Evolutionary conservation across 1,140 invertebrate genomes (phyloP), one percentile per base, ranked within the genome.

Genomic region (Stegodyphus dumicola): DNA sequence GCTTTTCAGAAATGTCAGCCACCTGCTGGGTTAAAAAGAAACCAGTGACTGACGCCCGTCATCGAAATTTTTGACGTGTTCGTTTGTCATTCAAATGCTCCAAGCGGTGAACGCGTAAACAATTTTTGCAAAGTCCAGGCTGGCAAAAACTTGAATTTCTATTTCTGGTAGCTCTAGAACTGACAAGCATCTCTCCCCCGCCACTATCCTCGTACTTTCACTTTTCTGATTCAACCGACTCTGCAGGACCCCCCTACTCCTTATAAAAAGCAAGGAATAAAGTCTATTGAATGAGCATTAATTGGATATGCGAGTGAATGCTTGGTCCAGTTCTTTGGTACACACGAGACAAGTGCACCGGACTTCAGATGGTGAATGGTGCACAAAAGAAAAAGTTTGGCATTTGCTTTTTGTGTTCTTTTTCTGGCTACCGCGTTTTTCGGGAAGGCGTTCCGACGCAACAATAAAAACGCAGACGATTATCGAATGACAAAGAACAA

Each of bases 381-480:
- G 10, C 7, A 18, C 52, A 52, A 56, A 75, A 53, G 73, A 33
- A 75, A 75, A 75, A 75, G 73, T 75, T 49, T 10, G 33, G 18
- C 69, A 49, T 71, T 49, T 71, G 10, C 7, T 11, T 71, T 71
- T 71, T 48, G 13, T 71, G 56, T 60, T 60, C 56, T 60, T 60
- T 11, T 11, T 15, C 56, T 60, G 56, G 56, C 53, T 75, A 10
- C n/a, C n/a, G 15, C 53, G 13, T 75, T 6, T 75, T 33, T 33
- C 6, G 73, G 17, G 73, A 56, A 75, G 52, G 51, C 73, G 73
- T 13, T 75, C 17, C 17, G 33, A 6, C 52, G 52, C 73, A 75
- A 75, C 73, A 75, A 71, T 52, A 71, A 71, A 75, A 75, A 11
- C 51, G 73, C 13, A 75, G 73, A 60, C 73, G 73, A 71, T 71